Percentiles rank a stretch among this genome's conserved stretches.
Evolutionary conservation across 30 jellyfish, hydroid and myxozoan genomes (phyloP).

Genomic region (Hydra vulgaris): DNA sequence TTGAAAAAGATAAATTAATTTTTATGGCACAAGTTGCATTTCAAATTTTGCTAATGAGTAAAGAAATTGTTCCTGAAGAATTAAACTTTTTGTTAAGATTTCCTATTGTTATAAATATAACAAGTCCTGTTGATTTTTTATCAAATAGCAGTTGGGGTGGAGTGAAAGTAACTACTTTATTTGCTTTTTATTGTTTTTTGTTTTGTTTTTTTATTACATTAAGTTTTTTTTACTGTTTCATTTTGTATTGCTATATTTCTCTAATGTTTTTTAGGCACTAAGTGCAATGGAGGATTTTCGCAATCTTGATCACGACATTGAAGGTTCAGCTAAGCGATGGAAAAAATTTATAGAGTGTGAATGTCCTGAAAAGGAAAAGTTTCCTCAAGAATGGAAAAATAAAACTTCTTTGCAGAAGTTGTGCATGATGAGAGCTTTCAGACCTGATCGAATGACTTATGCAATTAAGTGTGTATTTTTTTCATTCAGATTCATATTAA

Average conservation of each 20-base stretch:
- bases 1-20: slow-evolving; percentile 90
- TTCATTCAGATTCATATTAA: too few species aligned
- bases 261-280: slow-evolving; percentile 50
- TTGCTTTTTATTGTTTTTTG: not conserved
- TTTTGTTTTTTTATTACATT: too few species aligned
- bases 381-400: slow-evolving; percentile 99
- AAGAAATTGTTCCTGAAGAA: slow-evolving; percentile 84
- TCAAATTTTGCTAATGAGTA: slow-evolving; percentile 91
- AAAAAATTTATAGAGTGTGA: slow-evolving; percentile 95
- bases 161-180: slow-evolving; percentile 49
- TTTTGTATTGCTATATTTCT: not conserved
- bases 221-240: not conserved
- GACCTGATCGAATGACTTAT: slow-evolving; percentile 98
- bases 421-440: slow-evolving; percentile 94
- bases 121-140: slow-evolving; percentile 96
- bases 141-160: slow-evolving; percentile 98
- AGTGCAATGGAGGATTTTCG: slow-evolving; percentile 97
- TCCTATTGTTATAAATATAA: slow-evolving; percentile 74
- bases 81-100: slow-evolving; percentile 85
- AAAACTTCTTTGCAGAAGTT: slow-evolving; percentile 87
- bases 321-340: slow-evolving; percentile 99
- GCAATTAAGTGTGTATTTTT: slow-evolving; percentile 67
- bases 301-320: slow-evolving; percentile 91
- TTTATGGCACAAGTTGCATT: slow-evolving; percentile 98
- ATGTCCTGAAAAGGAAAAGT: slow-evolving; percentile 97